Evolutionary conservation across 2,888 invertebrate species (phyloP), one percentile per base, ranked within the genome.

Genomic region (Aspidapion aeneum): DNA sequence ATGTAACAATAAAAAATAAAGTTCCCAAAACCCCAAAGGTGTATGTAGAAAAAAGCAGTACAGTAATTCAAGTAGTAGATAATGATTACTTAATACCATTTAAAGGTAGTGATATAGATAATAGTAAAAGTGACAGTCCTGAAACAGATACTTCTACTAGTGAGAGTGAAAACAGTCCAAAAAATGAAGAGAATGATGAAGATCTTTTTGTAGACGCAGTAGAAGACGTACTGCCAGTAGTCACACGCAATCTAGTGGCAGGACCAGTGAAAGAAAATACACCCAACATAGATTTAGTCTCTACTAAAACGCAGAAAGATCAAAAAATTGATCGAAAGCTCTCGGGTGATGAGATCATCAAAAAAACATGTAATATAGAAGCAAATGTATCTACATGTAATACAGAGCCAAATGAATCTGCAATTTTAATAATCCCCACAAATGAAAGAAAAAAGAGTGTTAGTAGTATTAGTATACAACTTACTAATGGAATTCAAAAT

Each of bases 11-110:
- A 3, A 35, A 35, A 35, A 35, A 12, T 7, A 12, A 64, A 52
- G 20, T 48, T 18, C 60, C 65, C 18, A 61, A 67, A 64, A 67
- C 62, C 57, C 67, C 67, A n/a, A 77, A 76, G 72, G 69, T 75
- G 57, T 75, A 77, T 49, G 75, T 79, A 18, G 79, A 79, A 68
- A 80, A 79, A 70, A 79, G 79, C 67, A 78, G 78, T 66, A 79
- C 79, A 1, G 79, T 79, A 1, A 79, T 78, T 54, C 77, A 79
- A 68, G 75, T 79, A 18, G 69, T 74, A 9, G 76, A 78, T 63
- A 70, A 70, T 51, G 68, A 70, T 58, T 69, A 69, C 48, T 63
- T 70, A 61, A 56, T 68, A 51, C 68, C 65, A 1, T 55, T 21
- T 19, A 60, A 65, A 35, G 67, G 68, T 52, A 61, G 65, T 35